A percentile compares a stretch with the other conserved stretches of the same genome.
Evolutionary conservation across 2,888 invertebrate genomes (phyloP).

Genomic region (Odontocolon sp.): DNA sequence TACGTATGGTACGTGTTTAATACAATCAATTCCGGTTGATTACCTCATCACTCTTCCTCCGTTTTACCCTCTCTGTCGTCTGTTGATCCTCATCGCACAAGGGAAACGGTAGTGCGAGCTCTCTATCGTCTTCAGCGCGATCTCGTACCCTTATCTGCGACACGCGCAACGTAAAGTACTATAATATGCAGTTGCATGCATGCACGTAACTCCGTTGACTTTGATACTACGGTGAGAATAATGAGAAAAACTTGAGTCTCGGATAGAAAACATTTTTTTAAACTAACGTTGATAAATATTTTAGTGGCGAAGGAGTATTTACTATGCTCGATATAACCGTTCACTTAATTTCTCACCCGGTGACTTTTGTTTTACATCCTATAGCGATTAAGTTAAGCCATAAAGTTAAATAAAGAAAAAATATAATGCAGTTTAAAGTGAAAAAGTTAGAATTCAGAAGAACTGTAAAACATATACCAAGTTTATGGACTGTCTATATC

Average conservation of each 20-base stretch:
- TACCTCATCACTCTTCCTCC: slow-evolving; percentile 63
- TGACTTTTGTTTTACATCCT: not conserved
- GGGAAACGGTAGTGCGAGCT: slow-evolving; percentile 69
- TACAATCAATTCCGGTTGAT: slow-evolving; percentile 62
- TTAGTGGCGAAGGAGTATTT: slow-evolving; percentile 1
- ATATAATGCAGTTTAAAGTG: too few relatives aligned
- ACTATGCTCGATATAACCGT: not conserved
- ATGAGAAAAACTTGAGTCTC: slow-evolving; percentile 33
- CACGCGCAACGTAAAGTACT: slow-evolving; percentile 29
- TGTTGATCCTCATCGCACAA: slow-evolving; percentile 39
- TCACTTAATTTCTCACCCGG: not conserved
- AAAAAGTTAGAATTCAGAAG: too few relatives aligned
- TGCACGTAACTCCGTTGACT: not conserved
- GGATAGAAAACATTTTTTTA: slow-evolving; percentile 46
- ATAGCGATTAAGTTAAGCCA: too few relatives aligned
- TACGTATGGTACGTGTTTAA: slow-evolving; percentile 5
- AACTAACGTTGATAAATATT: slow-evolving; percentile 26
- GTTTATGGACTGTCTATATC: too few relatives aligned
- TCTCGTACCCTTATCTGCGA: slow-evolving; percentile 63
- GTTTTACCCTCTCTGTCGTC: slow-evolving; percentile 5
- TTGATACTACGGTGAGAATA: slow-evolving; percentile 36
- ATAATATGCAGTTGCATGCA: slow-evolving; percentile 6
- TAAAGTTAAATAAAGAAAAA: too few relatives aligned
- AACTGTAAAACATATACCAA: too few relatives aligned
- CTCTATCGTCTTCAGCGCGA: slow-evolving; percentile 63